Evolutionary conservation across 2,888 invertebrate genomes (phyloP), one percentile per base, ranked within the genome.

Genomic region (Ochlodes sylvanus): DNA sequence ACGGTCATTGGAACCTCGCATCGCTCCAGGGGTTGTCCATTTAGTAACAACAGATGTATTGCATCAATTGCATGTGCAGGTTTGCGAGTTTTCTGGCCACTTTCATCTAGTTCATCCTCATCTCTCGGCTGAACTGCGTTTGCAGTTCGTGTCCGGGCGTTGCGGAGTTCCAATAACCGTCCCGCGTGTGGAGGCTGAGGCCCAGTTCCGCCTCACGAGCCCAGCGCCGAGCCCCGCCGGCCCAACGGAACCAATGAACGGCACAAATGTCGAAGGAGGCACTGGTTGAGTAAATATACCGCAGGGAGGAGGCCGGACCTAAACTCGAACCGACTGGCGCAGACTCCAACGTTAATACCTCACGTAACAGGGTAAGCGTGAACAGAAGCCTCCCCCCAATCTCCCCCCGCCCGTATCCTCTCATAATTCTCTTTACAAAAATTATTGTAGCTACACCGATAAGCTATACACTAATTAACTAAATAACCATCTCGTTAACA

Each of bases 401-500:
- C 1, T 32, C 21, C 14, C 15, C 55, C 21, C 9, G 9, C 15
- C 55, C 55, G 14, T 42, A n/a, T 54, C 42, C 21, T 44, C 60
- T 17, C 27, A 17, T 50, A 60, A 12, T 38, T 42, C 19, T 75
- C 76, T 79, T 78, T 83, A 86, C 80, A 86, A 60, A 84, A 82
- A 83, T 47, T 47, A 47, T 75, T 76, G 77, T 81, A 80, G 84
- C 88, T 88, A 89, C 86, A 83, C 79, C 81, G 77, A 86, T 78
- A 88, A 88, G 88, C 90, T 88, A 86, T 83, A 86, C 80, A 82
- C 88, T 88, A 88, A 88, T 79, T 81, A 87, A 86, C 84, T 86
- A 86, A 82, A 87, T 83, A 87, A 87, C 84, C 79, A 80, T 80
- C 76, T 80, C 76, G 76, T 80, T 79, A 67, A 68, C 67, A 77